Evolutionary conservation across 2,113 vertebrate species (phyloP).

Genomic region (Phocoena phocoena): DNA sequence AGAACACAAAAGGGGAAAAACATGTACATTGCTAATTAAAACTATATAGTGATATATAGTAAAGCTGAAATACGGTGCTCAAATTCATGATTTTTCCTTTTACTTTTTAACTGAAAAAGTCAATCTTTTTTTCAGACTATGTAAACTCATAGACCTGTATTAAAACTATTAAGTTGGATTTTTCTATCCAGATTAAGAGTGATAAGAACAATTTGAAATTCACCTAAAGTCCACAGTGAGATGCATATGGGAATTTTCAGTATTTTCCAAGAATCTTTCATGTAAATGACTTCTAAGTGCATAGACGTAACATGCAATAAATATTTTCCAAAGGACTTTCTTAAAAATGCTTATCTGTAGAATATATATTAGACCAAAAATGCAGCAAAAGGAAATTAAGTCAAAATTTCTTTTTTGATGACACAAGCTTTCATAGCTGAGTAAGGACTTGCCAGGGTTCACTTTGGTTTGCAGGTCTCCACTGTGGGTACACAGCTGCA

Average conservation of each 20-base stretch:
- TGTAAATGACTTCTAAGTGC: neutral
- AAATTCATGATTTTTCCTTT: neutral
- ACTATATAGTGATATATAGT: neutral
- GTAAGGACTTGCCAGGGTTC: neutral
- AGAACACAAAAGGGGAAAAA: neutral
- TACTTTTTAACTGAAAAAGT: neutral
- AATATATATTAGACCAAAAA: neutral
- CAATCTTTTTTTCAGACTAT: neutral
- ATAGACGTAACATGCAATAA: neutral
- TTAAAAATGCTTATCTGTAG: conserved; percentile 3
- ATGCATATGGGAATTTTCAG: neutral
- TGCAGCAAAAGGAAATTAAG: neutral
- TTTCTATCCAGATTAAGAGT: neutral
- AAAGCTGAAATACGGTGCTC: neutral
- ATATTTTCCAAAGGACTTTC: neutral
- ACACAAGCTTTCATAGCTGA: neutral
- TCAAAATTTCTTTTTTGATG: neutral
- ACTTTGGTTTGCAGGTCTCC: neutral
- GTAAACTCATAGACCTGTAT: neutral
- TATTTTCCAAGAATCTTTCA: neutral
- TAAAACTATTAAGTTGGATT: neutral
- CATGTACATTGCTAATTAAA: neutral
- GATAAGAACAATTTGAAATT: neutral
- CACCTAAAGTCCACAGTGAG: neutral
- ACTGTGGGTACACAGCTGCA: neutral